A percentile compares a stretch with the other conserved stretches of the same genome.
phyloP scores from a whole-genome alignment of 2,113 vertebrate species.

The Myocastor coypus region DNA sequence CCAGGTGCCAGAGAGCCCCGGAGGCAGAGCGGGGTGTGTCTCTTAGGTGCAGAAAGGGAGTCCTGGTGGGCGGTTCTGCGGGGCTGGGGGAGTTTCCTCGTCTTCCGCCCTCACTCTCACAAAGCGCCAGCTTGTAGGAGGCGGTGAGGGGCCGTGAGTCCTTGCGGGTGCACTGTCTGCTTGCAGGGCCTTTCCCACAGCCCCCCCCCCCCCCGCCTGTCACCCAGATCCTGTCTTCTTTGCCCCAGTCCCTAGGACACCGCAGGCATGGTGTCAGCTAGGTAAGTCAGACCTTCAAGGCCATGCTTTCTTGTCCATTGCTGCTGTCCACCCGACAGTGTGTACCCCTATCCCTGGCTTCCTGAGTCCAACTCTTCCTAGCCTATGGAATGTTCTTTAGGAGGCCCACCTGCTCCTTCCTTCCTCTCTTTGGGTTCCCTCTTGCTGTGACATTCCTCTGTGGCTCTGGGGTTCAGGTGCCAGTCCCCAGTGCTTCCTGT shows the following conservation, averaged over 20 bases:
- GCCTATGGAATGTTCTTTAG: slow-evolving; percentile 9
- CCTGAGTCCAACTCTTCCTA: background rate
- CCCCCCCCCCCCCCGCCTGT: slow-evolving; percentile 23
- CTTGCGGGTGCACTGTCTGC: slow-evolving; percentile 26
- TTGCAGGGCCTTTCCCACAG: slow-evolving; percentile 52
- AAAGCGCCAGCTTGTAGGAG: slow-evolving; percentile 62
- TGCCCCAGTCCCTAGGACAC: background rate
- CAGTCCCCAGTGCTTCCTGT: background rate
- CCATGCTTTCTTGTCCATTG: background rate
- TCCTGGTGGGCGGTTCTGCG: slow-evolving; percentile 68
- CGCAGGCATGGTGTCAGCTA: background rate
- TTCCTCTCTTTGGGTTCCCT: background rate
- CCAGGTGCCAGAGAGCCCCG: background rate
- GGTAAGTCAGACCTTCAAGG: background rate
- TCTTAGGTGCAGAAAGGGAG: slow-evolving; percentile 31
- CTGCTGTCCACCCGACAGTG: background rate
- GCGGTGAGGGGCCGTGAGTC: slow-evolving; percentile 53
- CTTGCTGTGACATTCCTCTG: background rate
- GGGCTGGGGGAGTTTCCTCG: slow-evolving; percentile 55
- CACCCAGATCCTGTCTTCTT: background rate
- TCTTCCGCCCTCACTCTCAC: slow-evolving; percentile 64
- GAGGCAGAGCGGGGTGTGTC: slow-evolving; percentile 27
- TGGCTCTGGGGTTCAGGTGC: background rate
- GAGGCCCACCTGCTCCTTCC: background rate
- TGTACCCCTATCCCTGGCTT: background rate